A percentile compares a stretch with the other conserved stretches of the same genome.
phyloP scores from a whole-genome alignment of 2,113 vertebrate species.

The Phalacrocorax aristotelis region DNA sequence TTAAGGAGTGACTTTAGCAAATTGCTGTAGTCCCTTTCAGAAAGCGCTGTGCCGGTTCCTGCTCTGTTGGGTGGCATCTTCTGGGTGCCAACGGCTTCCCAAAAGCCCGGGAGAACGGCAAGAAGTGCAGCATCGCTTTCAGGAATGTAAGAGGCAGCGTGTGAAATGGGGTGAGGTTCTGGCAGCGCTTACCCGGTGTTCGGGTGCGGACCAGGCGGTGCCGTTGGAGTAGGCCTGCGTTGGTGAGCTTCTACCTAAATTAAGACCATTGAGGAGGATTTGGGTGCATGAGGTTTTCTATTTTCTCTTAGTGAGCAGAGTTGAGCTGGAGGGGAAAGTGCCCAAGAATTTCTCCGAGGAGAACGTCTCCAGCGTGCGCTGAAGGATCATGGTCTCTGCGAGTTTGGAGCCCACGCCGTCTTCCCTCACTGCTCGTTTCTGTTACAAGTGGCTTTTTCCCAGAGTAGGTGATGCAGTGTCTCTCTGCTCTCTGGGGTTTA shows the following conservation, averaged over 20 bases:
- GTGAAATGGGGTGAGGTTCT: not conserved
- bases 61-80: not conserved
- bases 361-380: rapidly evolving
- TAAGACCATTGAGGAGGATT: not conserved
- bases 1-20: not conserved
- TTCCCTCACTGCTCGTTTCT: not conserved
- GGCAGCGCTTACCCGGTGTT: not conserved
- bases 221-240: not conserved
- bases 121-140: not conserved
- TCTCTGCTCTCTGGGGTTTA: not conserved
- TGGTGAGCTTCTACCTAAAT: not conserved
- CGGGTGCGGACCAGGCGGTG: not conserved
- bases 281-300: rapidly evolving
- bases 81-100: not conserved
- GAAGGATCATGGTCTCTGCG: not conserved
- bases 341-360: not conserved
- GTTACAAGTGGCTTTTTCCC: not conserved
- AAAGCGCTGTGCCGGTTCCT: not conserved
- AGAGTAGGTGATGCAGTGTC: rapidly evolving
- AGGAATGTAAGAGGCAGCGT: not conserved
- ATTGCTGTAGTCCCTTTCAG: not conserved
- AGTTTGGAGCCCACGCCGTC: rapidly evolving
- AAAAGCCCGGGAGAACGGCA: not conserved
- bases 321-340: not conserved
- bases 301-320: not conserved